Evolutionary conservation across 2,888 invertebrate species (phyloP).

Genomic region (Meteorus cinctellus): DNA sequence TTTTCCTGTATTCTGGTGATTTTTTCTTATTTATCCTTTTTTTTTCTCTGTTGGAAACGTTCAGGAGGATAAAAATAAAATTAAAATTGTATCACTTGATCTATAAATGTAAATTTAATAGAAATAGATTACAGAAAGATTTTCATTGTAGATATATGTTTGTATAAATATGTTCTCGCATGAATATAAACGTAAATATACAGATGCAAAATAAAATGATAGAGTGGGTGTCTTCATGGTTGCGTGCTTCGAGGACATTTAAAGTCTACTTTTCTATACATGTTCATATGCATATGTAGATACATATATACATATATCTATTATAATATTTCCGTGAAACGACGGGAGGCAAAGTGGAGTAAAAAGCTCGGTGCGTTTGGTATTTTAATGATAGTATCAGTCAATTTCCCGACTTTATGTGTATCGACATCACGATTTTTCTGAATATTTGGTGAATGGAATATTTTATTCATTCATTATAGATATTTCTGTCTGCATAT

Average conservation of each 20-base stretch:
- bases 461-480: constrained; percentile 24
- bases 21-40: background rate
- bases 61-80: background rate
- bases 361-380: constrained; percentile 35
- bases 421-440: constrained; percentile 42
- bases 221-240: constrained; percentile 19
- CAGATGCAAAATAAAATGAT: constrained; percentile 19
- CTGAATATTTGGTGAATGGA: constrained; percentile 36
- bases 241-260: constrained; percentile 44
- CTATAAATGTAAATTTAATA: constrained; percentile 3
- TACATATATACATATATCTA: constrained; percentile 1
- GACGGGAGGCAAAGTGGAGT: background rate
- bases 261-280: constrained; percentile 32
- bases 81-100: constrained; percentile 11
- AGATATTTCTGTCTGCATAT: background rate
- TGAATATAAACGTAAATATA: constrained; percentile 7
- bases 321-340: constrained; percentile 15
- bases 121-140: background rate
- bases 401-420: constrained; percentile 44
- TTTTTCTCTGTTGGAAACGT: background rate
- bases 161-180: background rate
- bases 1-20: too few relatives aligned
- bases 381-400: constrained; percentile 42
- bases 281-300: background rate
- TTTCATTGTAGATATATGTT: constrained; percentile 19